Evolutionary conservation across 2,113 vertebrate genomes (phyloP).

Genomic region (Phylloscopus trochiloides): DNA sequence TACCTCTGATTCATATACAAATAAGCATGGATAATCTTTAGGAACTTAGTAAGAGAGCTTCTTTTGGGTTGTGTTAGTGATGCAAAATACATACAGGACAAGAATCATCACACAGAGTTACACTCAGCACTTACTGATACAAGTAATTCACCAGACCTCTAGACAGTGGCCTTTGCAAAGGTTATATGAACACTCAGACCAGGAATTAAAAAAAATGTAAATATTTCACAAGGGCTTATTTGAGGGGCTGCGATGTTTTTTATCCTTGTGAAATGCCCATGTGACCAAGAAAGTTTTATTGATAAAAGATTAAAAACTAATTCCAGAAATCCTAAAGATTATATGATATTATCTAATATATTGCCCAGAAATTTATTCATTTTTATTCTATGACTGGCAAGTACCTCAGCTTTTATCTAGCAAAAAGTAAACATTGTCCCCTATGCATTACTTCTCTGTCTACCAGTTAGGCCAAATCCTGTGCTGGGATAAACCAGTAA

Average conservation of each 20-base stretch:
- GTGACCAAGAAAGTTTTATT: neutral
- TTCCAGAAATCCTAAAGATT: neutral
- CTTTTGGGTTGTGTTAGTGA: neutral
- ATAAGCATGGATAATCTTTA: neutral
- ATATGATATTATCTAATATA: neutral
- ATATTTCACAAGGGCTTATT: neutral
- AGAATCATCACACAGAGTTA: neutral
- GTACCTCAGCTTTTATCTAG: neutral
- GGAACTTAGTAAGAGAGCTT: neutral
- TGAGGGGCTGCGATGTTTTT: rapidly evolving
- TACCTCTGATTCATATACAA: neutral
- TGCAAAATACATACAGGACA: neutral
- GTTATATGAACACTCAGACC: neutral
- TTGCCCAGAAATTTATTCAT: neutral
- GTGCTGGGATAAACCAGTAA: neutral
- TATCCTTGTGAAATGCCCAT: neutral
- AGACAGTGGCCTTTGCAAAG: neutral
- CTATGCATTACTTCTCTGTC: neutral
- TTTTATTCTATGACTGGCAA: neutral
- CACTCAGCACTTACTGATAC: neutral
- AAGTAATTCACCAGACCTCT: neutral
- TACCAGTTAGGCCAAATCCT: neutral
- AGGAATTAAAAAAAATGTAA: neutral
- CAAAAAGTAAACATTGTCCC: neutral
- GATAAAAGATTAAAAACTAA: neutral